A percentile compares a stretch with the other conserved stretches of the same genome.
Evolutionary conservation across 2,797 vertebrate genomes (phyloP).

Genomic region (Acomys russatus): DNA sequence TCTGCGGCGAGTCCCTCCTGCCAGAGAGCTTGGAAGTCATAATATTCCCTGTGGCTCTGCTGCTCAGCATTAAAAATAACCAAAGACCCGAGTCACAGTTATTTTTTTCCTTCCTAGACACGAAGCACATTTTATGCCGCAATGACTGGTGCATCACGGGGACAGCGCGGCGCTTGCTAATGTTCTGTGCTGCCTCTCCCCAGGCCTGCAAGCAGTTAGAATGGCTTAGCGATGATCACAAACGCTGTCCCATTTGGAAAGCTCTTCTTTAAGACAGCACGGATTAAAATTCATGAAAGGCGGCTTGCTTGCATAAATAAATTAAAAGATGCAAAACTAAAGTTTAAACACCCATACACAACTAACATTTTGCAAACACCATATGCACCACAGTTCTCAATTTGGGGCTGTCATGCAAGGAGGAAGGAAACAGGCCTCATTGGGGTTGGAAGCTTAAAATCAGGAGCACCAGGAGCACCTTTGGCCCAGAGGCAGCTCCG

Average conservation of each 20-base stretch:
- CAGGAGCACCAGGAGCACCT: conserved; percentile 77
- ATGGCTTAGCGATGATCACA: conserved; percentile 82
- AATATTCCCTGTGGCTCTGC: conserved; percentile 84
- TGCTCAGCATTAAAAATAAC: conserved; percentile 87
- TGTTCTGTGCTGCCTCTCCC: conserved; percentile 82
- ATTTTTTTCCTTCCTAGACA: conserved; percentile 81
- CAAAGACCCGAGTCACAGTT: conserved; percentile 81
- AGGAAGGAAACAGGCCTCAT: conserved; percentile 74
- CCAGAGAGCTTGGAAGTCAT: conserved; percentile 86
- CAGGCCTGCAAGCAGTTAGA: conserved; percentile 82
- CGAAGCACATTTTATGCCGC: conserved; percentile 87
- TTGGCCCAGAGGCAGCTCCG: conserved; percentile 71
- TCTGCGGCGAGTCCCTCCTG: conserved; percentile 81
- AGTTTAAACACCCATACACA: conserved; percentile 86
- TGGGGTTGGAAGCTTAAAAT: conserved; percentile 77
- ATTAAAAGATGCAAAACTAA: conserved; percentile 87
- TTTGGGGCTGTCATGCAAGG: conserved; percentile 83
- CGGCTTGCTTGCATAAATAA: conserved; percentile 88
- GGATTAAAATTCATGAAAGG: conserved; percentile 88
- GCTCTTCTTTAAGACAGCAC: conserved; percentile 83
- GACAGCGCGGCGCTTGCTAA: conserved; percentile 85
- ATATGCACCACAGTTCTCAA: conserved; percentile 81
- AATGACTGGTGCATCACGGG: conserved; percentile 85
- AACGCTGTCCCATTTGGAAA: conserved; percentile 85
- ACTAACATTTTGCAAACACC: conserved; percentile 85